phyloP scores from a whole-genome alignment of 1,140 invertebrate genomes.

The Mya arenaria region DNA sequence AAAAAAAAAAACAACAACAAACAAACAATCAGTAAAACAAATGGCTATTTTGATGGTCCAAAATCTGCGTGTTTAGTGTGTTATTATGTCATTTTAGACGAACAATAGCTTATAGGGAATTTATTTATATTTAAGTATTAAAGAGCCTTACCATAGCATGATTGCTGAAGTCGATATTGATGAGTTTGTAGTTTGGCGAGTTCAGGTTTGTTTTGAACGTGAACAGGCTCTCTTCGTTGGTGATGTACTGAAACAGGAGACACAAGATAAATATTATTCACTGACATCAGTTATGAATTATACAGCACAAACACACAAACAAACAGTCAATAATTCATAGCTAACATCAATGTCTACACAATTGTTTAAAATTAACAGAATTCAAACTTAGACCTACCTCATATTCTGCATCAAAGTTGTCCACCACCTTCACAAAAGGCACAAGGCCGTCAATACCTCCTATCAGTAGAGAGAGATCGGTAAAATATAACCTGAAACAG shows the following conservation, averaged over 20 bases:
- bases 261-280: not conserved
- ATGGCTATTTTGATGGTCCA: too few relatives aligned
- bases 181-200: conserved; percentile 94
- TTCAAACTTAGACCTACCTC: too few relatives aligned
- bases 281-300: not conserved
- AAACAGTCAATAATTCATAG: not conserved
- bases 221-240: conserved; percentile 91
- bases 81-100: too few relatives aligned
- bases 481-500: conserved; percentile 91
- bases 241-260: conserved; percentile 91
- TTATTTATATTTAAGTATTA: too few relatives aligned
- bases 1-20: not conserved
- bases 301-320: not conserved
- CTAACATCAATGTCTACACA: too few relatives aligned
- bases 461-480: conserved; percentile 84
- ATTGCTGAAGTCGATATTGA: conserved; percentile 93
- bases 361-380: too few relatives aligned
- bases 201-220: conserved; percentile 97
- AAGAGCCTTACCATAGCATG: conserved; percentile 82
- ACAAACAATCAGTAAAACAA: too few relatives aligned
- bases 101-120: not conserved
- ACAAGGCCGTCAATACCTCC: conserved; percentile 75
- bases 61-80: too few relatives aligned
- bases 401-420: conserved; percentile 96
- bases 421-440: conserved; percentile 87